Conservation (phyloP, 2,888 invertebrate genomes). For the Conistra vaccinii region DNA sequence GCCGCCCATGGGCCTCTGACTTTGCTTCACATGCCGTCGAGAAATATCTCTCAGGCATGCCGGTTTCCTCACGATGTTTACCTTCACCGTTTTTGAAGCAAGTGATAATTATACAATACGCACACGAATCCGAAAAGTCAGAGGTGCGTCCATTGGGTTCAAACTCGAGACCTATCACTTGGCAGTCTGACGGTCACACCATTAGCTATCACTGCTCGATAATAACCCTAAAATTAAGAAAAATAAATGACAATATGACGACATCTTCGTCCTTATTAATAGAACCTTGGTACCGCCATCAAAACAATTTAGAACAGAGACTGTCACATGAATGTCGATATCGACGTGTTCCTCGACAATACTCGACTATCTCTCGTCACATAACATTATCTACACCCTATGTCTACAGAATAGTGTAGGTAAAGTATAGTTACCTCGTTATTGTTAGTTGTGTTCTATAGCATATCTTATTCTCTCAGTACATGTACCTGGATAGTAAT, state of each 20-base stretch:
- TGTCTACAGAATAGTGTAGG: slow-evolving; percentile 4
- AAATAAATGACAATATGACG: neutral
- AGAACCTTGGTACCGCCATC: slow-evolving; percentile 40
- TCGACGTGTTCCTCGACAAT: slow-evolving; percentile 52
- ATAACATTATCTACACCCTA: slow-evolving; percentile 42
- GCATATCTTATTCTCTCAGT: slow-evolving; percentile 12
- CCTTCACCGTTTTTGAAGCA: no score
- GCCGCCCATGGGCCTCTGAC: no score
- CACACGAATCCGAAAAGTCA: no score
- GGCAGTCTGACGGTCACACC: no score
- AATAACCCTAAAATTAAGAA: neutral
- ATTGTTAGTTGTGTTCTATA: slow-evolving; percentile 29
- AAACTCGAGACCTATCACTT: no score
- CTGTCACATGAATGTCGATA: slow-evolving; percentile 50
- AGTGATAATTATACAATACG: no score
- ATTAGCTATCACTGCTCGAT: no score
- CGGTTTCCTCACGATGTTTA: no score
- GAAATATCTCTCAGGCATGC: no score
- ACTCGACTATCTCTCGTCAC: slow-evolving; percentile 34
- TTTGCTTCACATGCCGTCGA: no score
- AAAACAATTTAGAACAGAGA: slow-evolving; percentile 44
- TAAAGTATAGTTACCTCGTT: neutral
- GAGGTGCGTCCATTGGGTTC: no score
- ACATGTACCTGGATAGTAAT: neutral
- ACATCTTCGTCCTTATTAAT: slow-evolving; percentile 25